Evolutionary conservation across 2,797 vertebrate species (phyloP), one percentile per base, ranked within the genome.

Genomic region (Podargus strigoides): DNA sequence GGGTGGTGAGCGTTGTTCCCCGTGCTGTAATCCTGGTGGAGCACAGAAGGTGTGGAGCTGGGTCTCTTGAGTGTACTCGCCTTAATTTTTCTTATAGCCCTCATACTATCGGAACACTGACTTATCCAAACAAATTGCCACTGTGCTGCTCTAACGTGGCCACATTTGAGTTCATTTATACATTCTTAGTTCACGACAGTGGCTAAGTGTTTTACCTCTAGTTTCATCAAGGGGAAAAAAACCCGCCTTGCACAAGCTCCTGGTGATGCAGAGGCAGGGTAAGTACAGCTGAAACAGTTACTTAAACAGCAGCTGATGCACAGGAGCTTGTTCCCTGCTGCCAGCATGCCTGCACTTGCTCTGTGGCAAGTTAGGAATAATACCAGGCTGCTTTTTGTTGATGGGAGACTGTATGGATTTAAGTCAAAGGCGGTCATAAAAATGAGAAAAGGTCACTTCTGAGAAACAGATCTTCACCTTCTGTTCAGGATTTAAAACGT

Each of bases 151-250:
- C 20, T 42, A 41, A 8, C 1, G 1, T 3, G 59, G 41, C 68
- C 28, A 3, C 8, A 1, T 30, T 12, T 46, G 44, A 36, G 23
- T 60, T 89, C 44, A 3, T 19, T 26, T 74, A 9, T 30, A 2
- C 7, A 0, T 8, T 75, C 17, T 24, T 44, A 13, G 23, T 23
- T 59, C 6, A 4, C 0, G 0, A 28, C 28, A 22, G 8, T 58
- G 62, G 50, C 23, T 12, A 37, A 49, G 67, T 56, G 20, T 34
- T 76, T 64, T 28, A 17, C 12, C 21, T 39, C 18, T 5, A 1
- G 50, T 73, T 69, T 23, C 30, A 7, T 59, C 3, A 10, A 13
- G 41, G 30, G 47, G 1, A 8, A 37, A 19, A 41, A 47, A 12
- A 3, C 1, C 9, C 49, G 9, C 23, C 19, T 49, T 17, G 46